Base-by-base conservation (phyloP, 2,888 invertebrate species). In the Xestia c-nigrum region DNA sequence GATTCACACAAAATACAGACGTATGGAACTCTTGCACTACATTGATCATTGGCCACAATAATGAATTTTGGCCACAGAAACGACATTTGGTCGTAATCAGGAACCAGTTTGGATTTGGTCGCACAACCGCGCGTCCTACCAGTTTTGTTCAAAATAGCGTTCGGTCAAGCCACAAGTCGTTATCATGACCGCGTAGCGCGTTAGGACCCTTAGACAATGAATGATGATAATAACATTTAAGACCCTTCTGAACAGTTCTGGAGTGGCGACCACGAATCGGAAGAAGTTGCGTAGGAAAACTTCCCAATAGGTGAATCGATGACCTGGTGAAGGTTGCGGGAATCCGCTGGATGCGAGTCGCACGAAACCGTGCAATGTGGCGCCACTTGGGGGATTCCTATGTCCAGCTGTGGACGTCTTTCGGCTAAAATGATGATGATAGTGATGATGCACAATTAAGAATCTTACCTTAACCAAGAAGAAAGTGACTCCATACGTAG, bases 401-500 rank as follows among this genome's bases (percentile, higher is more conserved):
- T 31, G 31, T 31, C 31, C 31, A 31, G 31, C 31, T 2, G 31
- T 31, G 31, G 31, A 31, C 31, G 31, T 31, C 31, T 31, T 31
- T 31, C 31, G 3, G 31, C 1, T 31, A 3, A 31, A 31, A 31
- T 31, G 1, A 31, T 31, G 31, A 31, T 31, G 31, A 31, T n/a
- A n/a, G n/a, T 3, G 31, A 31, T 31, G 31, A 31, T 31, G 3
- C 31, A 31, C 31, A 31, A 31, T 31, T 31, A 31, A 61, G 59
- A 61, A 38, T 19, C 21, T 14, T 83, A 98, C 98, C 97, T 99
- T 99, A 24, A 99, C 99, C 74, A 99, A 97, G 96, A 99, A 99
- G 97, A 99, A 99, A 0, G 99, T 99, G 68, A 99, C 99, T 38
- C 99, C 99, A 94, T 99, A 99, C 0, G 99, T 99, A 89, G 99